Base-by-base conservation (phyloP, 2,113 vertebrate species). In the Pagrus major region DNA sequence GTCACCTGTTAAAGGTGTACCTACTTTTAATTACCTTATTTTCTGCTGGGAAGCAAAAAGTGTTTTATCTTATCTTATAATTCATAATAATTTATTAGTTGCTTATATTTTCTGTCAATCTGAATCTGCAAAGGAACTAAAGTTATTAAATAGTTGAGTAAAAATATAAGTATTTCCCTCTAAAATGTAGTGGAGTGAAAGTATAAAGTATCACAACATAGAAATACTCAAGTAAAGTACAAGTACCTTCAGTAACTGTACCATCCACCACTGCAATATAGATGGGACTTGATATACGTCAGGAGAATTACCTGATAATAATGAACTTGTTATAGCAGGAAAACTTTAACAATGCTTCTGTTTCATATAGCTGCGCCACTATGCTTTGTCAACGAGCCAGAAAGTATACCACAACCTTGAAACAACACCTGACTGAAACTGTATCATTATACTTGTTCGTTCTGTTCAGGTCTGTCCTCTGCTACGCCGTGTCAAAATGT, bases 401-500 rank as follows among this genome's bases (percentile, higher is more conserved):
- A 9, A 14, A n/a, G 29, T 35, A n/a, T 5, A 47, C 16, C 14
- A 41, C 3, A 63, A 25, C 20, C 9, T 18, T 11, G 18, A 6
- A n/a, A n/a, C 47, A 66, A 29, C 27, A 60, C 25, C 20, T 54
- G 15, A 1, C 54, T 35, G 11, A 37, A 56, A 60, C 5, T 4
- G 39, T n/a, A n/a, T n/a, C n/a, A n/a, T n/a, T n/a, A n/a, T n/a
- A n/a, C n/a, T n/a, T n/a, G n/a, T n/a, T n/a, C n/a, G n/a, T n/a
- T n/a, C n/a, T n/a, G n/a, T n/a, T n/a, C n/a, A n/a, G n/a, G n/a
- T n/a, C n/a, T n/a, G n/a, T 70, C 61, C 23, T n/a, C 59, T 25
- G 59, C n/a, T 25, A 14, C 31, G 42, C 44, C 55, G 56, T 76
- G 61, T 51, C 69, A 52, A 68, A 72, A 35, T 64, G 35, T 68